Conservation (phyloP, 2,888 invertebrate species). For the Heliconius aoede region DNA sequence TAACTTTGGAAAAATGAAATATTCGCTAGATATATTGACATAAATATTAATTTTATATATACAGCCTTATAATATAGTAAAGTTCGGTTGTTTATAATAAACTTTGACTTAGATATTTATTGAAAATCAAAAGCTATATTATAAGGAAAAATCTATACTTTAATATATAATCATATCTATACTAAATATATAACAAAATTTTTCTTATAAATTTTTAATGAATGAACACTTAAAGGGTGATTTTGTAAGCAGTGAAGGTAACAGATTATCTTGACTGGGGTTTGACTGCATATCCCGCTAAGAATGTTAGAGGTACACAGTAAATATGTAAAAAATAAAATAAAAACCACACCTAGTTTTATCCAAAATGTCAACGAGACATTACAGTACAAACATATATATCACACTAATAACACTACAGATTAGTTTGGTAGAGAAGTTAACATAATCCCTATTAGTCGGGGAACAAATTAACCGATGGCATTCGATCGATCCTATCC, state of each 20-base stretch:
- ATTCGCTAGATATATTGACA: background rate
- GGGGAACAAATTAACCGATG: slow-evolving; percentile 28
- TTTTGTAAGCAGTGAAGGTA: background rate
- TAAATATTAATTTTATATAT: slow-evolving; percentile 3
- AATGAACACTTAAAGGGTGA: background rate
- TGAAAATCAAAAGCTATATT: too few species aligned
- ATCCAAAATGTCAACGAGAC: background rate
- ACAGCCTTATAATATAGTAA: background rate
- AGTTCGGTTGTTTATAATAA: background rate
- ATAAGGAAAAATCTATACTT: too few species aligned
- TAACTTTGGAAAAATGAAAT: slow-evolving; percentile 12
- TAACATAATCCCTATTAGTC: slow-evolving; percentile 24
- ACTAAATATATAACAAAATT: too few species aligned
- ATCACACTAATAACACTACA: slow-evolving; percentile 6
- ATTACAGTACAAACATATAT: background rate
- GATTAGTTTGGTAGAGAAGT: slow-evolving; percentile 23
- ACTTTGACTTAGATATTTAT: background rate
- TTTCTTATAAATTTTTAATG: background rate
- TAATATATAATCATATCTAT: too few species aligned
- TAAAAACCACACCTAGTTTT: too few species aligned
- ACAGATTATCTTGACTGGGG: too few species aligned
- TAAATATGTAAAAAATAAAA: too few species aligned
- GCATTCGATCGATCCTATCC: slow-evolving; percentile 19
- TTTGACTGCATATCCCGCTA: background rate
- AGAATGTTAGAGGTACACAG: too few species aligned